phyloP scores from a whole-genome alignment of 2,113 vertebrate genomes.

The Poecile atricapillus region DNA sequence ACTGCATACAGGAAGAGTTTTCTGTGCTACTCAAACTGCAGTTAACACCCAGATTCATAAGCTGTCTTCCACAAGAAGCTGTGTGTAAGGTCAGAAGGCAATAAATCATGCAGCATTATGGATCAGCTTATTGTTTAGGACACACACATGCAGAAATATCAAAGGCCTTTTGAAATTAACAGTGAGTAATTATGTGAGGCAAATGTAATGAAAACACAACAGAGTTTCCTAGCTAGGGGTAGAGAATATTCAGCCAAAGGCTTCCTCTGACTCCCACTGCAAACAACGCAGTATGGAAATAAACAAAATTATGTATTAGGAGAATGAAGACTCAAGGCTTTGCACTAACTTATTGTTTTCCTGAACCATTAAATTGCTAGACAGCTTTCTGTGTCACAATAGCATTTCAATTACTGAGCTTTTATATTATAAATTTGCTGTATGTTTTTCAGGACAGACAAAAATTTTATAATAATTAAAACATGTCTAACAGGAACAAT shows the following conservation, averaged over 20 bases:
- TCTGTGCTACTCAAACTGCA: neutral
- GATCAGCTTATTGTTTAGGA: constrained; percentile 11
- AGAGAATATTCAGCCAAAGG: neutral
- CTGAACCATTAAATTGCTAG: neutral
- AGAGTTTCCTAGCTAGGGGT: neutral
- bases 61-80: neutral
- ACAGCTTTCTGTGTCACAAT: neutral
- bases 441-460: neutral
- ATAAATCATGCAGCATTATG: neutral
- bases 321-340: constrained; percentile 6
- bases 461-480: neutral
- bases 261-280: neutral
- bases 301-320: neutral
- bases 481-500: neutral
- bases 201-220: constrained; percentile 1
- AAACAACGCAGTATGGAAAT: neutral
- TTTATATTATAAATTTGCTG: neutral
- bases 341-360: neutral
- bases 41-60: neutral
- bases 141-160: neutral
- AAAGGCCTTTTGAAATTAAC: constrained; percentile 1
- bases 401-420: neutral
- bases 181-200: neutral
- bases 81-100: neutral
- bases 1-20: neutral